Base-by-base conservation (phyloP, 2,888 invertebrate species). In the Tortricodes alternella region DNA sequence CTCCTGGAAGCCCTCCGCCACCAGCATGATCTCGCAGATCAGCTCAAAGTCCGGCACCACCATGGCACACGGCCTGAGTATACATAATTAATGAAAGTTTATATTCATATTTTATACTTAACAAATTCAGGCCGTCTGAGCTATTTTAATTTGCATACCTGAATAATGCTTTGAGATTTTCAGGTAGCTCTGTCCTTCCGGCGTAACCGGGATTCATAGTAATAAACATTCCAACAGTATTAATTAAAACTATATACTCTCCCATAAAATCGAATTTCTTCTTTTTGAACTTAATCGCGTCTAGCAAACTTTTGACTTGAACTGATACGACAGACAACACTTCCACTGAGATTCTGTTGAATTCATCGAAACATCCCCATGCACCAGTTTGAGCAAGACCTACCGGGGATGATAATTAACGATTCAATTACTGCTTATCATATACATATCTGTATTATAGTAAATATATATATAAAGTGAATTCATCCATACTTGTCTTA, bases 151-250 rank as follows among this genome's bases (percentile, higher is more conserved):
- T 29, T 11, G 7, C 48, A 59, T 48, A 90, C 91, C 91, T 91
- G 71, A 94, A 94, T 4, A 94, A 73, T 2, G 94, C 94, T 73
- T 94, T 91, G 78, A 92, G 80, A 83, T 97, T 97, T 82, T 97
- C 97, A 0, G 97, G 97, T 48, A 97, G 86, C 78, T 97, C 97
- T 0, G 97, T 96, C 64, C 98, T 92, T 0, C 98, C 98, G 1
- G 98, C 98, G 77, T 98, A 98, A 15, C 98, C 98, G 0, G 98
- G 98, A 85, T 98, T 98, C 98, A 98, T 98, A 0, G 98, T 98
- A 58, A 98, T 98, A 73, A 98, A 98, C 88, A 98, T 94, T 1
- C 98, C 98, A 29, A 96, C 94, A 0, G 97, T 96, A 0, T 94
- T 90, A 41, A 95, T 92, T 9, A 98, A 83, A 18, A 86, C 78